phyloP scores from a whole-genome alignment of 2,797 vertebrate genomes.

The Esox lucius region DNA sequence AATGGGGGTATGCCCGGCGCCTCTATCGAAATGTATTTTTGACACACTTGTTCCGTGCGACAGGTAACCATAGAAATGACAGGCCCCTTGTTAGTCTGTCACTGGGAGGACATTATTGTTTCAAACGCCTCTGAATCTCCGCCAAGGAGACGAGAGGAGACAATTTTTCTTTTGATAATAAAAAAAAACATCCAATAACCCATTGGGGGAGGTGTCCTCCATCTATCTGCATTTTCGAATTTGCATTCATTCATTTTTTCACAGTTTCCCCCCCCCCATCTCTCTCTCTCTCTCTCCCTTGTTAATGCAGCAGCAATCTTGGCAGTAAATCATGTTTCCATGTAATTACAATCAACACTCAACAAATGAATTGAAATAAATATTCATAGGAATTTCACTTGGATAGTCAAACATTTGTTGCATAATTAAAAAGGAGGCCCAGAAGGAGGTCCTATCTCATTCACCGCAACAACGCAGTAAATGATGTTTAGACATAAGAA shows the following conservation, averaged over 20 bases:
- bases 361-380: conserved; percentile 78
- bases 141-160: conserved; percentile 29
- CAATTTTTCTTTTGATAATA: conserved; percentile 49
- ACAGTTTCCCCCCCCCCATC: conserved; percentile 17
- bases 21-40: conserved; percentile 19
- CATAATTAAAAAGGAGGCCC: conserved; percentile 73
- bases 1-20: not conserved
- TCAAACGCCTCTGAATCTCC: conserved; percentile 27
- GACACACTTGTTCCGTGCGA: conserved; percentile 9
- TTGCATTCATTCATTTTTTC: conserved; percentile 67
- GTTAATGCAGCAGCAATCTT: conserved; percentile 70
- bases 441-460: conserved; percentile 55
- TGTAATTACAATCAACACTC: conserved; percentile 82
- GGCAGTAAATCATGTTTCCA: conserved; percentile 79
- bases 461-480: conserved; percentile 67
- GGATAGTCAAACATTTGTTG: conserved; percentile 78
- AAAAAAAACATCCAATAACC: conserved; percentile 52
- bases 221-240: conserved; percentile 38
- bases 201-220: conserved; percentile 30
- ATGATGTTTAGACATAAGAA: conserved; percentile 62
- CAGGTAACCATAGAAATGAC: conserved; percentile 27
- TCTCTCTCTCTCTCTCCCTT: conserved; percentile 49
- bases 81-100: conserved; percentile 34
- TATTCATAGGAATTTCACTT: conserved; percentile 78
- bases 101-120: conserved; percentile 29